A percentile compares a stretch with the other conserved stretches of the same genome.
Evolutionary conservation across 2,113 vertebrate species (phyloP).

Genomic region (Cyprinodon brontotheroides): DNA sequence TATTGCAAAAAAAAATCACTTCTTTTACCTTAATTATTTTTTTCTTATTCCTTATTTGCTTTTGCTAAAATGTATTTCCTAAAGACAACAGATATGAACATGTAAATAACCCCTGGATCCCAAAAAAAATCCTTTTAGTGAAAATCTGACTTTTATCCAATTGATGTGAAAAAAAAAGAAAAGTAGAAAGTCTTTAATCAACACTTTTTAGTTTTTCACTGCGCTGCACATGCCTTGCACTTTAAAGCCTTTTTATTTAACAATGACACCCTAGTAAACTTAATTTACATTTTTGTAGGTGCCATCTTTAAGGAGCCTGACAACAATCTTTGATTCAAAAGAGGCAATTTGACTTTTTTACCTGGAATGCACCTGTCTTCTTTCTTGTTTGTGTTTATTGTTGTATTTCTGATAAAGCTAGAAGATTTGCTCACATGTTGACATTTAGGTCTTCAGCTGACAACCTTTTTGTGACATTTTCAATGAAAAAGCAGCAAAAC

Average conservation of each 20-base stretch:
- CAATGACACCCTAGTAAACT: neutral
- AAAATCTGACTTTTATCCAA: neutral
- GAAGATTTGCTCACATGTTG: constrained; percentile 34
- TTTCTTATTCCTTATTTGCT: neutral
- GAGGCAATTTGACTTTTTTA: constrained; percentile 36
- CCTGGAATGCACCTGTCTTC: constrained; percentile 6
- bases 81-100: neutral
- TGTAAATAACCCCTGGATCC: neutral
- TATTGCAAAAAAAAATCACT: no score
- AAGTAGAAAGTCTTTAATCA: neutral
- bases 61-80: neutral
- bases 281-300: neutral
- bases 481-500: constrained; percentile 41
- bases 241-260: neutral
- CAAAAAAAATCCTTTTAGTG: neutral
- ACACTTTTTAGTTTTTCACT: neutral
- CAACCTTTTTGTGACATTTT: constrained; percentile 40
- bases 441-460: constrained; percentile 49
- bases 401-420: constrained; percentile 49
- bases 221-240: neutral
- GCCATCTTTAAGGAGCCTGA: constrained; percentile 30
- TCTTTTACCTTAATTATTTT: neutral
- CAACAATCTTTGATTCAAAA: constrained; percentile 27
- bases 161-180: neutral
- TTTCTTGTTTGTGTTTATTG: constrained; percentile 46